Percentiles rank a stretch among this genome's conserved stretches.
phyloP scores from a whole-genome alignment of 2,113 vertebrate species.

The Progne subis region DNA sequence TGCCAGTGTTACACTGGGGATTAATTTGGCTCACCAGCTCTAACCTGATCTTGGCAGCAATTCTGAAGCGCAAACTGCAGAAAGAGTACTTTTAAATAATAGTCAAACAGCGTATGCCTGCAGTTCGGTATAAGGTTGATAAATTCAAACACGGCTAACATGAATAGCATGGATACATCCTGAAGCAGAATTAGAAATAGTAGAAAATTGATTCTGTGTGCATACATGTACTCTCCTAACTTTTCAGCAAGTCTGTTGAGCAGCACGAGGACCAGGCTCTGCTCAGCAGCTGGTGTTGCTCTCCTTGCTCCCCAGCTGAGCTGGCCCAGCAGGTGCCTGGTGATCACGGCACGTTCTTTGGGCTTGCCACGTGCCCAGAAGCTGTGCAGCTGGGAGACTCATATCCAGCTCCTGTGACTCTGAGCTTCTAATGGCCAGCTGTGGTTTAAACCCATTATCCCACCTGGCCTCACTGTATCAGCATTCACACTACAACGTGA shows the following conservation, averaged over 20 bases:
- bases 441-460: neutral
- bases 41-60: constrained; percentile 15
- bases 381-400: neutral
- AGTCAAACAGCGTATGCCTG: neutral
- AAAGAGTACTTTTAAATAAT: neutral
- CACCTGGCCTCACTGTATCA: neutral
- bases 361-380: neutral
- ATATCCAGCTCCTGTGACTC: neutral
- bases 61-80: neutral
- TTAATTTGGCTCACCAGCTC: constrained; percentile 1
- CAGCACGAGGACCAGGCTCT: neutral
- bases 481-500: neutral
- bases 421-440: neutral
- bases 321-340: neutral
- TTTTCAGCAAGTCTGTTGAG: neutral
- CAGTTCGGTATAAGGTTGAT: neutral
- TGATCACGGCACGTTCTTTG: neutral
- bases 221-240: neutral
- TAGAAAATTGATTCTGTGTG: neutral
- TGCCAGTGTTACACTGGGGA: neutral
- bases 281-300: neutral
- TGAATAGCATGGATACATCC: neutral
- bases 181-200: neutral
- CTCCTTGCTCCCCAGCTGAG: neutral
- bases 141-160: neutral